These are phyloP conservation scores for Jordanella pulchra DNA, from an alignment of 2,797 vertebrate genomes.

Conservation along the genomic window DNA sequence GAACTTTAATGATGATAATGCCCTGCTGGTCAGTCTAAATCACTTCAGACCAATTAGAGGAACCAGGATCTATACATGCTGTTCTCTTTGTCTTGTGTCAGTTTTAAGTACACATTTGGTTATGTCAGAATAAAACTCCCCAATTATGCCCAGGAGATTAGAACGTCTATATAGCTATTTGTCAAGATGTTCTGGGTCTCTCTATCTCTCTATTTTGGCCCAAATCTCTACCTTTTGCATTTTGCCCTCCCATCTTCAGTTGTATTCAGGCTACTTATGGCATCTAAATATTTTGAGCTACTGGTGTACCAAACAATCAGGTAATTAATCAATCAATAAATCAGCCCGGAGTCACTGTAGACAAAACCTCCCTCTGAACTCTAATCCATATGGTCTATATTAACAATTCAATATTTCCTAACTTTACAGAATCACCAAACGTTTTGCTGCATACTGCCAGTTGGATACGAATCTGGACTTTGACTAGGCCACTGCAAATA, in stretches of 20 bases:
- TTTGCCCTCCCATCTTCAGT: not conserved
- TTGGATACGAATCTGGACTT: not conserved
- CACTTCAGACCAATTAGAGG: constrained; percentile 26
- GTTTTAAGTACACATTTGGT: constrained; percentile 22
- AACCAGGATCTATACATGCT: constrained; percentile 16
- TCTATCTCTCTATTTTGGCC: not conserved
- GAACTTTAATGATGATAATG: constrained; percentile 39
- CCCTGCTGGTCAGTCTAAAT: constrained; percentile 33
- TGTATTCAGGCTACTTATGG: not conserved
- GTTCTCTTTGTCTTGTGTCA: constrained; percentile 24
- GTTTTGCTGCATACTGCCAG: no score
- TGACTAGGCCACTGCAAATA: not conserved
- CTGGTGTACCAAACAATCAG: no score
- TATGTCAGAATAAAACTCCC: constrained; percentile 8
- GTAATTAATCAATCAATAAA: not conserved
- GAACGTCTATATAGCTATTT: not conserved
- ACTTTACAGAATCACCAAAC: not conserved
- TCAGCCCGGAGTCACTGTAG: not conserved
- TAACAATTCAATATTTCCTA: not conserved
- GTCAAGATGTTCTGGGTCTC: not conserved
- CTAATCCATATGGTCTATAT: not conserved
- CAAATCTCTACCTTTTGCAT: constrained; percentile 6
- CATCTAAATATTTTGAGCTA: constrained; percentile 1
- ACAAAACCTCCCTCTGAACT: not conserved
- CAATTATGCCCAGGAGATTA: constrained; percentile 3